These are phyloP conservation scores for Alectura lathami DNA, from an alignment of 2,113 vertebrate species.

Conservation along the genomic window DNA sequence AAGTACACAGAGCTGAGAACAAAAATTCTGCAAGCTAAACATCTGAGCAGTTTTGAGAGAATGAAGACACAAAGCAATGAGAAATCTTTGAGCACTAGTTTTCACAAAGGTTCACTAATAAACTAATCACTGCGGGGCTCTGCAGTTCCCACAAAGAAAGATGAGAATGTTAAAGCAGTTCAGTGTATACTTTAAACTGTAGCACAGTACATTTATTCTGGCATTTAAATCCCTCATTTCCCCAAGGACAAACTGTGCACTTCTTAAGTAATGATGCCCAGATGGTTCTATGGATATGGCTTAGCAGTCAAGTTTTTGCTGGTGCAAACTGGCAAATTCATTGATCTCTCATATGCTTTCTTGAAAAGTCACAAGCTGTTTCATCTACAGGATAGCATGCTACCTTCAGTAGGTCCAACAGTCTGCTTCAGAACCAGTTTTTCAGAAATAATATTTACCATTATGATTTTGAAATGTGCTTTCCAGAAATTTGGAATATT, in stretches of 20 bases:
- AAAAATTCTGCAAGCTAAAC: neutral
- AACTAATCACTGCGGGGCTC: neutral
- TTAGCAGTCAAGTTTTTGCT: slow-evolving; percentile 13
- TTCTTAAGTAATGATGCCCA: slow-evolving; percentile 45
- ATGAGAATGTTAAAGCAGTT: neutral
- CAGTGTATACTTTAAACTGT: neutral
- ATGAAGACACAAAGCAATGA: neutral
- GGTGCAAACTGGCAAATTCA: neutral
- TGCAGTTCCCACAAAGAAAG: neutral
- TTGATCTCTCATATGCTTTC: neutral
- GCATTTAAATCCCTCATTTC: slow-evolving; percentile 44
- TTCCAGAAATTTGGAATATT: neutral
- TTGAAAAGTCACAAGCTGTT: neutral
- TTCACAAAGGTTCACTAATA: neutral
- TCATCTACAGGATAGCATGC: neutral
- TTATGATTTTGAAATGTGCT: neutral
- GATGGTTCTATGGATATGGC: slow-evolving; percentile 15
- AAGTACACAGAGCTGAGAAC: neutral
- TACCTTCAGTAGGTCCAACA: neutral
- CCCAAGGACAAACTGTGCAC: slow-evolving; percentile 13
- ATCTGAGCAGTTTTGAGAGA: neutral
- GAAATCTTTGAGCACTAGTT: neutral
- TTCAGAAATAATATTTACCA: neutral
- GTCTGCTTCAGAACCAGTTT: neutral
- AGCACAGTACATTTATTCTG: slow-evolving; percentile 27